phyloP scores from a whole-genome alignment of 2,888 invertebrate species.

The Eilema depressum region DNA sequence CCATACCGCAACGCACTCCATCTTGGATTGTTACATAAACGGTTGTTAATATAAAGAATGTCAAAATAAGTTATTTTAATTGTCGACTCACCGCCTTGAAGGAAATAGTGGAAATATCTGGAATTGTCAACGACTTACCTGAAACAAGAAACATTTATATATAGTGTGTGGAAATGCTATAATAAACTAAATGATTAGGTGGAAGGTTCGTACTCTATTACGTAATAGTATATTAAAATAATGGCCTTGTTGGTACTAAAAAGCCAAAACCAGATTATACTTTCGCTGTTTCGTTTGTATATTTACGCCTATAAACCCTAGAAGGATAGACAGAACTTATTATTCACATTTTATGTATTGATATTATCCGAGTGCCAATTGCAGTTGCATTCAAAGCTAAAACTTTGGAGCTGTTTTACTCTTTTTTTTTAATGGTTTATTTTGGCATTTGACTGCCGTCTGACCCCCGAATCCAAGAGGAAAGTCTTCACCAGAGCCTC shows the following conservation, averaged over 20 bases:
- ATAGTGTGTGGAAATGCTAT: constrained; percentile 42
- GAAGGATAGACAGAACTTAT: background rate
- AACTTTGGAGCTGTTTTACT: too few species aligned
- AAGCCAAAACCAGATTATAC: constrained; percentile 7
- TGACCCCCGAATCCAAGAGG: too few species aligned
- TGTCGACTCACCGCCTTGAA: constrained; percentile 44
- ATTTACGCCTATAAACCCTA: background rate
- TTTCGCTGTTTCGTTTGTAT: constrained; percentile 9
- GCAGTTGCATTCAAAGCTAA: too few species aligned
- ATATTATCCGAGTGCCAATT: too few species aligned
- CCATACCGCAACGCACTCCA: constrained; percentile 46
- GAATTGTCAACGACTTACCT: constrained; percentile 63
- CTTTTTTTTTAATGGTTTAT: too few species aligned
- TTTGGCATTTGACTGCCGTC: too few species aligned
- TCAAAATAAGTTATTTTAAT: constrained; percentile 55
- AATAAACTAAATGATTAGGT: constrained; percentile 23
- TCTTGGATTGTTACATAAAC: constrained; percentile 33
- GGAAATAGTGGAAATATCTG: constrained; percentile 34
- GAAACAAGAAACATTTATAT: constrained; percentile 51
- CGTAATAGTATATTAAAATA: constrained; percentile 8
- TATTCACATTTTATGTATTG: background rate
- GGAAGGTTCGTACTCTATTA: constrained; percentile 9
- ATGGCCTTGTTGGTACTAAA: background rate
- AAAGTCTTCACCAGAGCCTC: too few species aligned
- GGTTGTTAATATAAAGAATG: constrained; percentile 26